Percentiles rank a stretch among this genome's conserved stretches.
These are phyloP conservation scores for Lynx canadensis DNA, from an alignment of 2,113 vertebrate species.

Conservation along the genomic window DNA sequence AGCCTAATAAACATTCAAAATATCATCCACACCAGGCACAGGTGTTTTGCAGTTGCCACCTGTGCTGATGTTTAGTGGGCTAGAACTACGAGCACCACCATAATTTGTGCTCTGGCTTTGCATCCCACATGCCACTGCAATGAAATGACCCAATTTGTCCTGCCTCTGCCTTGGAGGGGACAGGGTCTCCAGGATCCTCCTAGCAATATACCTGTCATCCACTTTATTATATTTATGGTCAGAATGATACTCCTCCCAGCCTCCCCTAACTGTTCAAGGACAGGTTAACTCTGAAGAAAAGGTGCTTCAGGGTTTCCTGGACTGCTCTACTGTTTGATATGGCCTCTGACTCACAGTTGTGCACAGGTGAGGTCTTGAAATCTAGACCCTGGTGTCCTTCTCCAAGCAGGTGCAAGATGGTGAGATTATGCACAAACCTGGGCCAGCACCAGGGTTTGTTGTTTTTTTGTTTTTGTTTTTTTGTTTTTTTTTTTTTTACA, in stretches of 20 bases:
- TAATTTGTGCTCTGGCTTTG: background rate
- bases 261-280: background rate
- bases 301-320: background rate
- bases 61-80: background rate
- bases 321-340: background rate
- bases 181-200: background rate
- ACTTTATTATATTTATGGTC: background rate
- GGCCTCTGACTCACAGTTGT: background rate
- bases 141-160: background rate
- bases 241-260: background rate
- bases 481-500: background rate
- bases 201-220: background rate
- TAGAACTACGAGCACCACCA: background rate
- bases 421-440: background rate
- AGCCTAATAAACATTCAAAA: slow-evolving; percentile 33
- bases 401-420: background rate
- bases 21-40: background rate
- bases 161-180: background rate
- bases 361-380: background rate
- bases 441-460: background rate
- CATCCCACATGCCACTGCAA: background rate
- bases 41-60: background rate
- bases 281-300: background rate
- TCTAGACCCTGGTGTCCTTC: background rate
- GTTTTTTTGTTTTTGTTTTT: too few species aligned